Evolutionary conservation across 2,888 invertebrate genomes (phyloP).

Genomic region (Ellobium chinense): DNA sequence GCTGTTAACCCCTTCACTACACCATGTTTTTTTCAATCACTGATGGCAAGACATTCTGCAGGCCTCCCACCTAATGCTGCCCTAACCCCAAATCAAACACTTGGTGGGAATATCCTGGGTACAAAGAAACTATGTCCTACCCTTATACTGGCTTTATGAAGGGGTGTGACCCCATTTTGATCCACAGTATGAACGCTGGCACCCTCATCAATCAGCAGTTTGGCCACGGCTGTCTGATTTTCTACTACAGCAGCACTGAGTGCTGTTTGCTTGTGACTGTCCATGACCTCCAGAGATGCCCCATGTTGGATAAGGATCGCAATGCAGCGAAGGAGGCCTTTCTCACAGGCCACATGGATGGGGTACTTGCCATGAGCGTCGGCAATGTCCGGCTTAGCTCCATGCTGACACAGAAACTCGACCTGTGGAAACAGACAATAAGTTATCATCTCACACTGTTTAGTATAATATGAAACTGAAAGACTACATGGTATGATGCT

Average conservation of each 20-base stretch:
- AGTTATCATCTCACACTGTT: no score
- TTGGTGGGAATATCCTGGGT: no score
- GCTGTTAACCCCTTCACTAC: no score
- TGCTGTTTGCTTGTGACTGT: slow-evolving; percentile 54
- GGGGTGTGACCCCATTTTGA: slow-evolving; percentile 8
- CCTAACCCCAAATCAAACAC: no score
- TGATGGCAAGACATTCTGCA: no score
- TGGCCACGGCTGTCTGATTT: slow-evolving; percentile 27
- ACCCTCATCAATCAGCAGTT: slow-evolving; percentile 34
- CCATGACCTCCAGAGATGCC: slow-evolving; percentile 54
- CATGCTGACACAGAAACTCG: slow-evolving; percentile 26
- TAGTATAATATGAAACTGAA: not conserved
- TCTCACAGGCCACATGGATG: slow-evolving; percentile 39
- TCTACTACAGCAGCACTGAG: slow-evolving; percentile 43
- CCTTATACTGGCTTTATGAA: slow-evolving; percentile 35
- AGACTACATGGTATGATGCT: not conserved
- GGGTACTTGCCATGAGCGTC: slow-evolving; percentile 36
- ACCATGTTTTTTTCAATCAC: no score
- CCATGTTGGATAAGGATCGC: slow-evolving; percentile 52
- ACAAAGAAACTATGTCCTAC: no score
- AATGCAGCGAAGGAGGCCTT: slow-evolving; percentile 28
- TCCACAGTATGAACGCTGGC: slow-evolving; percentile 30
- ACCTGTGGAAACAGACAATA: no score
- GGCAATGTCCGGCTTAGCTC: slow-evolving; percentile 3
- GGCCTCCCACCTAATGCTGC: no score